phyloP scores from a whole-genome alignment of 2,797 vertebrate genomes.

The Vireo griseus region DNA sequence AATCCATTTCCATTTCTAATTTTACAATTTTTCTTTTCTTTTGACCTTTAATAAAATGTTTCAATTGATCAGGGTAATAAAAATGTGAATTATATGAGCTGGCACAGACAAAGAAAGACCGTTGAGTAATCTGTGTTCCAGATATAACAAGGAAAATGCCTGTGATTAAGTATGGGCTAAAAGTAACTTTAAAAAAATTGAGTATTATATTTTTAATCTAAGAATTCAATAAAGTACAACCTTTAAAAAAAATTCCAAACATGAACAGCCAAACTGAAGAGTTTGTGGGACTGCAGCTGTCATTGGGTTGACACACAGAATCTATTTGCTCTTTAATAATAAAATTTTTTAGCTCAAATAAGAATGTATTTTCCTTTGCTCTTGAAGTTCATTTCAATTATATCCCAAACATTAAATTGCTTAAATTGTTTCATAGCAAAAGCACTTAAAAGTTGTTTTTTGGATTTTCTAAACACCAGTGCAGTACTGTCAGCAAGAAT shows the following conservation, averaged over 20 bases:
- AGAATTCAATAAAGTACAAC: not conserved
- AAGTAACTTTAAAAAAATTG: not conserved
- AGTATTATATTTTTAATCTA: not conserved
- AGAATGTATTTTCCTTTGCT: not conserved
- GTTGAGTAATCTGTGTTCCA: slow-evolving; percentile 19
- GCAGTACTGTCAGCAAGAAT: not conserved
- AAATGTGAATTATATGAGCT: slow-evolving; percentile 63
- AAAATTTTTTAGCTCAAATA: not conserved
- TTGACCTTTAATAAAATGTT: slow-evolving; percentile 69
- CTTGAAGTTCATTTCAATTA: not conserved
- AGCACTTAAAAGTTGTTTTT: not conserved
- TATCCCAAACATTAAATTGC: not conserved
- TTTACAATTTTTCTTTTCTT: slow-evolving; percentile 67
- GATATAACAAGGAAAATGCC: slow-evolving; percentile 15
- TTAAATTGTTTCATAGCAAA: not conserved
- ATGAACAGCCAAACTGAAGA: not conserved
- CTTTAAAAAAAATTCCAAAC: not conserved
- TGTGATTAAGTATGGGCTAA: not conserved
- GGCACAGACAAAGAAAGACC: slow-evolving; percentile 45
- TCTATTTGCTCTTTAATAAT: not conserved
- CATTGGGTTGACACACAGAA: not conserved
- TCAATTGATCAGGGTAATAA: slow-evolving; percentile 66
- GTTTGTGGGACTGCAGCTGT: not conserved
- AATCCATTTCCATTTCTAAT: slow-evolving; percentile 65
- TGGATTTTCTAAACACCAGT: not conserved